These are phyloP conservation scores for Andrena camellia DNA, from an alignment of 2,888 invertebrate species.

Conservation along the genomic window DNA sequence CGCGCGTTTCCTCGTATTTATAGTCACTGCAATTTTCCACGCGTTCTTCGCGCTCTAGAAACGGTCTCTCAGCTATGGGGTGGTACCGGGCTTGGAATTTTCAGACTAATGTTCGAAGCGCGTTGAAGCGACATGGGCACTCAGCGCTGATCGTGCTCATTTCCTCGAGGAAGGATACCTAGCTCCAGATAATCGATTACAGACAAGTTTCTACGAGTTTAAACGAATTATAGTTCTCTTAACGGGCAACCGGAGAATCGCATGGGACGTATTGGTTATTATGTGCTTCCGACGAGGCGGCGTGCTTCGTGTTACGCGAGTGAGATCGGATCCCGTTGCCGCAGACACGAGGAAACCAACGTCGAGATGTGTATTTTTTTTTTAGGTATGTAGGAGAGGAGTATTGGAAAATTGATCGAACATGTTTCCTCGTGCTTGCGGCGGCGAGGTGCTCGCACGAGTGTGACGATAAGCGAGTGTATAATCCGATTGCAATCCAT, in stretches of 20 bases:
- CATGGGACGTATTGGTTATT: constrained; percentile 53
- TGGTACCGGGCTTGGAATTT: too few relatives aligned
- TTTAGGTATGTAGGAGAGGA: not conserved
- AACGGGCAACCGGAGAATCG: constrained; percentile 45
- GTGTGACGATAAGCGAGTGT: constrained; percentile 52
- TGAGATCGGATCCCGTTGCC: constrained; percentile 33
- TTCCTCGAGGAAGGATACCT: not conserved
- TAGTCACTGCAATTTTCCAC: constrained; percentile 7
- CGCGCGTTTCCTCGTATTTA: constrained; percentile 34
- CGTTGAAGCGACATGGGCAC: too few relatives aligned
- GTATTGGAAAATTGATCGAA: not conserved
- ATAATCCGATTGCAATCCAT: constrained; percentile 67
- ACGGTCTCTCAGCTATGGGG: not conserved
- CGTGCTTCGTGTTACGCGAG: constrained; percentile 34
- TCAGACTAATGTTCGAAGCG: too few relatives aligned
- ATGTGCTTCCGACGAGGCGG: constrained; percentile 57
- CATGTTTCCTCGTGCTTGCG: constrained; percentile 19
- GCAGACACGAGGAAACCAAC: not conserved
- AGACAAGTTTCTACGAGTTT: constrained; percentile 28
- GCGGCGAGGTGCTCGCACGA: constrained; percentile 39
- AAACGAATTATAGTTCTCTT: constrained; percentile 31
- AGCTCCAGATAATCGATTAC: constrained; percentile 14
- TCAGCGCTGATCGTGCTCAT: too few relatives aligned
- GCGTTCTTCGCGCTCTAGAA: not conserved
- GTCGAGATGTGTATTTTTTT: not conserved